phyloP scores from a whole-genome alignment of 1,140 invertebrate genomes.

The Diorhabda sublineata region DNA sequence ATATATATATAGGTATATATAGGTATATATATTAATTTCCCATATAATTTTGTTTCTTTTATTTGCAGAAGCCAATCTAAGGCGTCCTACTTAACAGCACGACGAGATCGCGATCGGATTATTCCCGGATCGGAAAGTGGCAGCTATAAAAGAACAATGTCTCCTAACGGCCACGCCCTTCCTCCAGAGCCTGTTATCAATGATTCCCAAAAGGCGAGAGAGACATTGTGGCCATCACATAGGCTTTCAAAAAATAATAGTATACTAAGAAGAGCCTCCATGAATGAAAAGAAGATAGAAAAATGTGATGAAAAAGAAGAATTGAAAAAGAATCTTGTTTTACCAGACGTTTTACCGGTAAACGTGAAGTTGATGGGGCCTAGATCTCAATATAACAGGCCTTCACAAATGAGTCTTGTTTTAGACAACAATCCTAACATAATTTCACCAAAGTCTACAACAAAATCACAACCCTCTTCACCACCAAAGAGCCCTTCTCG shows the following conservation, averaged over 20 bases:
- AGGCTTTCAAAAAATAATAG: slow-evolving; percentile 40
- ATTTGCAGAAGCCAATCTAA: slow-evolving; percentile 71
- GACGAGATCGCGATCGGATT: slow-evolving; percentile 60
- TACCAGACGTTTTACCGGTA: slow-evolving; percentile 53
- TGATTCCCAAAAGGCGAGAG: slow-evolving; percentile 39
- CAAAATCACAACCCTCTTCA: slow-evolving; percentile 33
- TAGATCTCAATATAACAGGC: slow-evolving; percentile 37
- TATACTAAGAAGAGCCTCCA: slow-evolving; percentile 41
- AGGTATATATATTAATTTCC: neutral
- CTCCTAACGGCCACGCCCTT: slow-evolving; percentile 57
- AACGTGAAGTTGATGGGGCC: slow-evolving; percentile 48
- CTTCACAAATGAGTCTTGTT: slow-evolving; percentile 34
- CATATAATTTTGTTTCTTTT: slow-evolving; percentile 27
- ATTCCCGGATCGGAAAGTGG: slow-evolving; percentile 64
- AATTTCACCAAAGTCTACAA: slow-evolving; percentile 20
- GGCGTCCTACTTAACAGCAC: slow-evolving; percentile 69
- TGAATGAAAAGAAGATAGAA: slow-evolving; percentile 34
- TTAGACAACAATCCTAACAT: slow-evolving; percentile 18
- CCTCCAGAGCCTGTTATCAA: slow-evolving; percentile 30
- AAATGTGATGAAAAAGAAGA: slow-evolving; percentile 42
- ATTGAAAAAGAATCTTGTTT: slow-evolving; percentile 30
- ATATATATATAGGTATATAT: neutral
- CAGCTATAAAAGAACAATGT: slow-evolving; percentile 71
- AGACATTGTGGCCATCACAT: slow-evolving; percentile 46
- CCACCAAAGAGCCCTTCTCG: slow-evolving; percentile 38